A percentile compares a stretch with the other conserved stretches of the same genome.
These are phyloP conservation scores for Psittacula echo DNA, from an alignment of 2,797 vertebrate genomes.

Conservation along the genomic window DNA sequence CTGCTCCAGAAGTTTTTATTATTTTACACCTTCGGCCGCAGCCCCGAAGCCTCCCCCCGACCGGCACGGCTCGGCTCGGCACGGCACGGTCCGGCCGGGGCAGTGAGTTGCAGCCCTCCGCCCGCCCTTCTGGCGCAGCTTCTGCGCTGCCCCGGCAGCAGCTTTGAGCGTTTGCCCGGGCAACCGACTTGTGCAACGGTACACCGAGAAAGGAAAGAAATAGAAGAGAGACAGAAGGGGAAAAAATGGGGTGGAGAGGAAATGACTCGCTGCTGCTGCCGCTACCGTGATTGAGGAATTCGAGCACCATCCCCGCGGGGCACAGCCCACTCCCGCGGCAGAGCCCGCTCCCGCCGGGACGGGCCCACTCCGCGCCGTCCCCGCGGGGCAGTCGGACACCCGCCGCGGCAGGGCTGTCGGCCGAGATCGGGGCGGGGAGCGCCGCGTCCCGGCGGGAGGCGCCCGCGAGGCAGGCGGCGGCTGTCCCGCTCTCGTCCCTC, in stretches of 20 bases:
- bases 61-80: not conserved
- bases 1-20: not conserved
- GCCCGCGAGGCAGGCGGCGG: slow-evolving; percentile 12
- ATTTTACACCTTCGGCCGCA: not conserved
- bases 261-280: slow-evolving; percentile 66
- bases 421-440: not conserved
- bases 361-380: not conserved
- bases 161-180: slow-evolving; percentile 41
- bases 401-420: not conserved
- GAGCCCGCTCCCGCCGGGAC: not conserved
- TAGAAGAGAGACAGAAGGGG: fast-evolving
- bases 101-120: not conserved
- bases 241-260: slow-evolving; percentile 54
- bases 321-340: slow-evolving; percentile 14
- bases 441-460: slow-evolving; percentile 21
- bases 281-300: slow-evolving; percentile 68
- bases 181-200: slow-evolving; percentile 64
- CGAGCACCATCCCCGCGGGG: slow-evolving; percentile 9
- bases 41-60: not conserved
- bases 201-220: not conserved
- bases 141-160: slow-evolving; percentile 35
- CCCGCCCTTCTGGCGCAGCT: slow-evolving; percentile 28
- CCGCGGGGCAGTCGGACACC: not conserved
- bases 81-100: not conserved
- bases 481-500: not conserved